These are phyloP conservation scores for Tupiocoris notatus DNA, from an alignment of 2,888 invertebrate species.

Conservation along the genomic window DNA sequence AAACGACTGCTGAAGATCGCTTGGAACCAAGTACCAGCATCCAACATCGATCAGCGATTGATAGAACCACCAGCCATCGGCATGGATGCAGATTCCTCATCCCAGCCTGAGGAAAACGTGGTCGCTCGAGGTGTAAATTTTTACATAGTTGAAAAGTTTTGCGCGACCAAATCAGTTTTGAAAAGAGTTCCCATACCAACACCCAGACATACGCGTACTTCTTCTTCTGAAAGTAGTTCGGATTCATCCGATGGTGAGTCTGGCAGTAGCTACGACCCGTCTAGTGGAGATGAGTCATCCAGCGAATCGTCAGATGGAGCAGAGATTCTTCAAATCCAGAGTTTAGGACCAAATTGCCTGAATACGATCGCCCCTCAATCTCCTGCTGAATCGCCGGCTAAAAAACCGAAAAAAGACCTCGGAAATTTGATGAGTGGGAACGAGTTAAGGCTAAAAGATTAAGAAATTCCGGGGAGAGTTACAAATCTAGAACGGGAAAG, in stretches of 20 bases:
- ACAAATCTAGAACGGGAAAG: conserved; percentile 14
- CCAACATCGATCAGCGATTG: background rate
- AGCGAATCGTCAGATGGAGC: conserved; percentile 1
- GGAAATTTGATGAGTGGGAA: conserved; percentile 24
- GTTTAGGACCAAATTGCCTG: background rate
- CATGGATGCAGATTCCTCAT: background rate
- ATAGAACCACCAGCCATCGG: background rate
- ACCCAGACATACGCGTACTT: background rate
- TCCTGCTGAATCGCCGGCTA: background rate
- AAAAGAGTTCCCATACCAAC: background rate
- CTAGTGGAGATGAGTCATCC: conserved; percentile 4
- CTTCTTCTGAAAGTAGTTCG: conserved; percentile 15
- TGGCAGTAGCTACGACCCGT: conserved; percentile 1
- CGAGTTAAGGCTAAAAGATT: conserved; percentile 26
- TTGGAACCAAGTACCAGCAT: conserved; percentile 8
- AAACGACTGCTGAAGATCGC: no score
- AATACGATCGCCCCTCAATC: background rate
- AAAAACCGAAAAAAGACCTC: conserved; percentile 9
- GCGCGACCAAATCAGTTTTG: background rate
- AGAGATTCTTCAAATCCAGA: background rate
- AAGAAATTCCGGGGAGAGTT: conserved; percentile 11
- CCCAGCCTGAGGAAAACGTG: no score
- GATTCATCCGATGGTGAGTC: background rate
- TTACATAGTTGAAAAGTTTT: background rate
- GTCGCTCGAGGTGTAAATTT: conserved; percentile 3